phyloP scores from a whole-genome alignment of 92 coral and sea anemone genomes.

The Isaurus tuberculatus region DNA sequence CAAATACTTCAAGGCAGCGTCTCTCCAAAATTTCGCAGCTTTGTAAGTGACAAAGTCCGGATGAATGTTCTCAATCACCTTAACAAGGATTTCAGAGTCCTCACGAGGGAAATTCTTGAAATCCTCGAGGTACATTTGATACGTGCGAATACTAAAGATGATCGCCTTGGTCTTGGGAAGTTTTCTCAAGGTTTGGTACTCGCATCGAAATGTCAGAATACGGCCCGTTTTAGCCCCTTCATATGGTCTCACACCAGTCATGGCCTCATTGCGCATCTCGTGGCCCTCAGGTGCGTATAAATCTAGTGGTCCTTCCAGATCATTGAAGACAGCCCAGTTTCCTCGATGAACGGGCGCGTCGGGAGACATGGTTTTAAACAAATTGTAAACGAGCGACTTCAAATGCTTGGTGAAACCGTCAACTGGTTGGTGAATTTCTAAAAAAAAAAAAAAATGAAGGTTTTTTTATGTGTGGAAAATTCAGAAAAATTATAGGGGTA shows the following conservation, averaged over 20 bases:
- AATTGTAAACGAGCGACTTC: slow-evolving; percentile 60
- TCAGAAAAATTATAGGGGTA: too few species aligned
- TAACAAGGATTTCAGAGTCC: slow-evolving; percentile 45
- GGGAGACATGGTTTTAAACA: slow-evolving; percentile 68
- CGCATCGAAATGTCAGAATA: slow-evolving; percentile 64
- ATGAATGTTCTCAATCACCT: slow-evolving; percentile 55
- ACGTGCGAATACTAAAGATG: slow-evolving; percentile 68
- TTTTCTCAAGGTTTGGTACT: slow-evolving; percentile 67
- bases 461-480: too few species aligned
- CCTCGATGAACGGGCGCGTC: slow-evolving; percentile 66
- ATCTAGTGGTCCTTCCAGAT: slow-evolving; percentile 63
- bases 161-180: slow-evolving; percentile 62
- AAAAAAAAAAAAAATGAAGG: background rate
- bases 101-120: slow-evolving; percentile 51
- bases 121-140: slow-evolving; percentile 58
- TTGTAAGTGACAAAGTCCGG: slow-evolving; percentile 54
- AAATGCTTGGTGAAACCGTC: slow-evolving; percentile 66
- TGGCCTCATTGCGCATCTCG: slow-evolving; percentile 52
- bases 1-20: slow-evolving; percentile 56
- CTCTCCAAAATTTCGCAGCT: slow-evolving; percentile 61
- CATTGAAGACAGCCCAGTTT: slow-evolving; percentile 72
- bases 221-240: slow-evolving; percentile 70
- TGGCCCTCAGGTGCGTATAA: slow-evolving; percentile 66
- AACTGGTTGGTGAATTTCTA: slow-evolving; percentile 68
- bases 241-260: slow-evolving; percentile 44